Evolutionary conservation across 2,113 vertebrate species (phyloP).

Genomic region (Cryptomyrus ogoouensis): DNA sequence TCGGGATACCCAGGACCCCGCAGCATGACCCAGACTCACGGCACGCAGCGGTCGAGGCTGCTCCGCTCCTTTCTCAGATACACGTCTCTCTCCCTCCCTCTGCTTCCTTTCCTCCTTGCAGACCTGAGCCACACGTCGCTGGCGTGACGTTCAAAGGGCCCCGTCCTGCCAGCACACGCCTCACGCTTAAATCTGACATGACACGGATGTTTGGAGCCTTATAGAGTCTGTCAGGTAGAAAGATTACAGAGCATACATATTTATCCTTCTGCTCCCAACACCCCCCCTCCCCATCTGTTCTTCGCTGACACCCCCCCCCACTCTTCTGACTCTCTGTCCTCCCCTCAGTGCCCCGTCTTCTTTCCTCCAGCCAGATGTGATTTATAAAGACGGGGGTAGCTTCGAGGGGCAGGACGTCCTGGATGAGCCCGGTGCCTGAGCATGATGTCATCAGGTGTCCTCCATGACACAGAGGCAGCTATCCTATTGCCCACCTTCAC

Average conservation of each 20-base stretch:
- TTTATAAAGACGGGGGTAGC: not conserved
- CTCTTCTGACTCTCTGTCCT: not conserved
- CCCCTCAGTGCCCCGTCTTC: not conserved
- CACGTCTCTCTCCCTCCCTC: constrained; percentile 22
- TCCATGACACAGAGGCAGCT: not conserved
- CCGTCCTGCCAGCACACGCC: constrained; percentile 45
- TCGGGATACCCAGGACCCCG: not conserved
- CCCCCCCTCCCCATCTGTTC: constrained; percentile 48
- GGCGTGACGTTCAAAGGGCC: constrained; percentile 28
- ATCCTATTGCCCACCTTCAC: not conserved
- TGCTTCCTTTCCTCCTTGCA: not conserved
- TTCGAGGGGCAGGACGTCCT: not conserved
- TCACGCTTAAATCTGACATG: constrained; percentile 45
- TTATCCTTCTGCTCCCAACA: constrained; percentile 39
- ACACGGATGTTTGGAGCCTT: constrained; percentile 50
- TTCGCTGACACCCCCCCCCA: constrained; percentile 22
- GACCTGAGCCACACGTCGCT: constrained; percentile 33
- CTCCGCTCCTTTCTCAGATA: constrained; percentile 9
- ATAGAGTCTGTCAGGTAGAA: constrained; percentile 57
- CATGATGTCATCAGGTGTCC: not conserved
- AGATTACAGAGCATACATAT: constrained; percentile 62
- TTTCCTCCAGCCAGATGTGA: constrained; percentile 10
- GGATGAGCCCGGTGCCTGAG: not conserved
- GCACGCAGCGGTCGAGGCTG: not conserved
- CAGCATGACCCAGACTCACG: constrained; percentile 26